Percentiles rank a stretch among this genome's conserved stretches.
Evolutionary conservation across 2,797 vertebrate genomes (phyloP).

Genomic region (Mallotus villosus): DNA sequence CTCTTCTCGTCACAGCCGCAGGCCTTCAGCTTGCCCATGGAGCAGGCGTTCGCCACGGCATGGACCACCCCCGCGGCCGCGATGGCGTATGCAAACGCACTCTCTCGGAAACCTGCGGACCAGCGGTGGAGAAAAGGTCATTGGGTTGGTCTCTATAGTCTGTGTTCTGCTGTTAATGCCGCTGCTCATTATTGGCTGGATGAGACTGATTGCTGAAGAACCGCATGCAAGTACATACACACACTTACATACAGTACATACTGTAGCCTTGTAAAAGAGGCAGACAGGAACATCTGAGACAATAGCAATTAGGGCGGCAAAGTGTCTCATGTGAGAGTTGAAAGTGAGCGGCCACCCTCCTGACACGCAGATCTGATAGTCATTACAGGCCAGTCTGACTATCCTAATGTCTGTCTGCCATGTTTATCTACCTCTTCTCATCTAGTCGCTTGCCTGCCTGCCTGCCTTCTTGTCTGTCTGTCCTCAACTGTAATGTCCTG

Average conservation of each 20-base stretch:
- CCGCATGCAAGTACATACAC: slow-evolving; percentile 15
- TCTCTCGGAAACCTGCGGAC: slow-evolving; percentile 90
- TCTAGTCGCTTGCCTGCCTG: slow-evolving; percentile 15
- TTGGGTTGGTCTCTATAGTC: not conserved
- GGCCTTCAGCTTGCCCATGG: slow-evolving; percentile 92
- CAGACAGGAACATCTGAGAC: slow-evolving; percentile 55
- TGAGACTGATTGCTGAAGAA: not conserved
- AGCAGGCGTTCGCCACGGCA: slow-evolving; percentile 93
- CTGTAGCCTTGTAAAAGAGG: not conserved
- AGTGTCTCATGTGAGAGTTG: slow-evolving; percentile 45
- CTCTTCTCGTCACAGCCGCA: slow-evolving; percentile 93
- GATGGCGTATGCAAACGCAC: slow-evolving; percentile 94
- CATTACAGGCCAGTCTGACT: slow-evolving; percentile 9
- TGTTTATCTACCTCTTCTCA: slow-evolving; percentile 9
- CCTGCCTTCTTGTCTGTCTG: not conserved
- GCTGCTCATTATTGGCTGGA: not conserved
- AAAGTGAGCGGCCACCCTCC: slow-evolving; percentile 52
- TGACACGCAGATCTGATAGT: slow-evolving; percentile 21
- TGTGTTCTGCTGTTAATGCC: not conserved
- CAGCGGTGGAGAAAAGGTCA: slow-evolving; percentile 9
- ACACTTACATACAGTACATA: slow-evolving; percentile 18
- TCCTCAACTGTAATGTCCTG: not conserved
- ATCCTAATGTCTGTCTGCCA: not conserved
- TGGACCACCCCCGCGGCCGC: slow-evolving; percentile 94
- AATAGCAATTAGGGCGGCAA: slow-evolving; percentile 51